These are phyloP conservation scores for Leucania comma DNA, from an alignment of 2,888 invertebrate genomes.

Conservation along the genomic window DNA sequence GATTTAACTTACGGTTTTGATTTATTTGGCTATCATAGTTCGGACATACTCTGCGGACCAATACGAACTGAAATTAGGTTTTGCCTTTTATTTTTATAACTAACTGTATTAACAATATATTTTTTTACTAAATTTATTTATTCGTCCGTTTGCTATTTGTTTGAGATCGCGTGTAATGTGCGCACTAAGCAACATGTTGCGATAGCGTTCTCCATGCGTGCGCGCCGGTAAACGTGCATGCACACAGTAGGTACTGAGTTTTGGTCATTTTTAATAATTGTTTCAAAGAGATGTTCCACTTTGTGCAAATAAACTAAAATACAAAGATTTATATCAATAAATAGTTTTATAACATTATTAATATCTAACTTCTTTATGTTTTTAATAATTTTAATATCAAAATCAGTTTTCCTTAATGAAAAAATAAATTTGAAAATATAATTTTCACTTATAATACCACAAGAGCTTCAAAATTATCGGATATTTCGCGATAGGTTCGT, in stretches of 20 bases:
- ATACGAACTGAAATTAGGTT: not conserved
- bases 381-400: no score
- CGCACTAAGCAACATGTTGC: conserved; percentile 4
- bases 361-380: no score
- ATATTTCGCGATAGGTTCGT: no score
- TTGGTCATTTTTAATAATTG: not conserved
- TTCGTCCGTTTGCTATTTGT: not conserved
- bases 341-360: no score
- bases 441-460: no score
- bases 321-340: no score
- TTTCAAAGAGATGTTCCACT: no score
- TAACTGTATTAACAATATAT: not conserved
- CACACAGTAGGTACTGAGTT: not conserved
- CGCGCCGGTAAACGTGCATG: not conserved
- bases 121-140: not conserved
- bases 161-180: conserved; percentile 4
- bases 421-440: no score
- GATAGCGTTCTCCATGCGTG: conserved; percentile 6
- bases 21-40: not conserved
- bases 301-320: no score
- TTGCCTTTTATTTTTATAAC: not conserved
- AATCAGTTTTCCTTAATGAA: no score
- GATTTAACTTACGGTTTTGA: no score
- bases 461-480: no score
- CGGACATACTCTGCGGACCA: not conserved